A percentile compares a stretch with the other conserved stretches of the same genome.
Conservation (phyloP, 2,888 invertebrate species). For the Micropterix aruncella region DNA sequence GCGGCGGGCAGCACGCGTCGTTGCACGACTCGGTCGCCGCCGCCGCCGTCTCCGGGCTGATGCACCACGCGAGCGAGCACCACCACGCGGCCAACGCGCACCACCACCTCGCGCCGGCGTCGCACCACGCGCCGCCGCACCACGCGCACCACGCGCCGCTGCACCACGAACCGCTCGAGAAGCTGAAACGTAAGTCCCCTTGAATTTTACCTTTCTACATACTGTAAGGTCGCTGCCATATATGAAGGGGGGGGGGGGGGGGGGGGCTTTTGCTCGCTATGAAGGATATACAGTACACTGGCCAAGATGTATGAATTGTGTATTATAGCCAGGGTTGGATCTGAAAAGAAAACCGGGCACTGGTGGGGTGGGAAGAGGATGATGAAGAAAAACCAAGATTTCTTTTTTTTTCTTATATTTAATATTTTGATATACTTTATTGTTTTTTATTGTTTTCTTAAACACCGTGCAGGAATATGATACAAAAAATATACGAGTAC, state of each 20-base stretch:
- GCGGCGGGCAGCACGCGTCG: slow-evolving; percentile 38
- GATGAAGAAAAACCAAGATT: too few species aligned
- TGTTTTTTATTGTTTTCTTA: too few species aligned
- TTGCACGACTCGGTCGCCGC: slow-evolving; percentile 37
- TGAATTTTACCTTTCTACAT: slow-evolving; percentile 9
- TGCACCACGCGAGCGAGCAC: slow-evolving; percentile 23
- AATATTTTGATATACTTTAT: too few species aligned
- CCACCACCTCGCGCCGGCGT: slow-evolving; percentile 21
- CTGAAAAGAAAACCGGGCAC: too few species aligned
- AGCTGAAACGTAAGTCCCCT: slow-evolving; percentile 58
- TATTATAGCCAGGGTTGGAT: too few species aligned
- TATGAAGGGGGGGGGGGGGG: slow-evolving; percentile 2
- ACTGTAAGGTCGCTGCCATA: slow-evolving; percentile 1
- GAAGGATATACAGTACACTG: background rate
- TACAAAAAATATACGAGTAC: too few species aligned
- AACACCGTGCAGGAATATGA: too few species aligned
- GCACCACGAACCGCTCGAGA: slow-evolving; percentile 62
- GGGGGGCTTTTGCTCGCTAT: slow-evolving; percentile 1
- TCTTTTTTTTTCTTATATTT: too few species aligned
- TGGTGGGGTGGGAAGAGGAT: too few species aligned
- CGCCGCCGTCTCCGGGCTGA: slow-evolving; percentile 22
- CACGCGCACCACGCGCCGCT: slow-evolving; percentile 33
- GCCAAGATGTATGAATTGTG: too few species aligned
- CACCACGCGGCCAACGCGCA: slow-evolving; percentile 23
- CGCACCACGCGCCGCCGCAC: slow-evolving; percentile 20